A percentile compares a stretch with the other conserved stretches of the same genome.
Evolutionary conservation across 1,140 invertebrate species (phyloP).

Genomic region (Zaprionus taronus): DNA sequence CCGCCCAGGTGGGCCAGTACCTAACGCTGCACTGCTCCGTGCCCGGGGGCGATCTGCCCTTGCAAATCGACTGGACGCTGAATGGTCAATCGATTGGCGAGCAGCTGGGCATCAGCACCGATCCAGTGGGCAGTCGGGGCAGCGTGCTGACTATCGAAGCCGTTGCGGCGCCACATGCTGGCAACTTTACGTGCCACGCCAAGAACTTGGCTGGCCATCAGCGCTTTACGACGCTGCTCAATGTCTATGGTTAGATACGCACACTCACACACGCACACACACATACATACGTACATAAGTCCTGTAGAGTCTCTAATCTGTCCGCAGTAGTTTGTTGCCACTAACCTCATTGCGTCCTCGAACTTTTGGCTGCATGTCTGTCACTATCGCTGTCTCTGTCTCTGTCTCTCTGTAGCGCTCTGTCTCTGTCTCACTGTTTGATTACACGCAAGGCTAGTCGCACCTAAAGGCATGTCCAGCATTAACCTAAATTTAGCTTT

Average conservation of each 20-base stretch:
- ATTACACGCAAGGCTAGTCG: slow-evolving; percentile 37
- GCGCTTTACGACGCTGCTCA: slow-evolving; percentile 70
- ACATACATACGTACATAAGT: not conserved
- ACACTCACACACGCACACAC: slow-evolving; percentile 8
- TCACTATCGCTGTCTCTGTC: slow-evolving; percentile 28
- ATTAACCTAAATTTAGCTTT: slow-evolving; percentile 47
- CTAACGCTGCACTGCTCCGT: slow-evolving; percentile 88
- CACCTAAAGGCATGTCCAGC: slow-evolving; percentile 46
- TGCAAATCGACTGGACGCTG: slow-evolving; percentile 90
- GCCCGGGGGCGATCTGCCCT: slow-evolving; percentile 89
- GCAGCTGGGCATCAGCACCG: slow-evolving; percentile 85
- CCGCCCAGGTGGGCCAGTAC: slow-evolving; percentile 81
- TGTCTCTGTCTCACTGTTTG: slow-evolving; percentile 30
- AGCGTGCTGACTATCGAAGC: slow-evolving; percentile 88
- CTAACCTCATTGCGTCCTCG: slow-evolving; percentile 45
- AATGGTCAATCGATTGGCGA: slow-evolving; percentile 88
- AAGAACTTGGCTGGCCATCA: slow-evolving; percentile 87
- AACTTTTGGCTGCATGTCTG: slow-evolving; percentile 55
- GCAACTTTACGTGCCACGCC: slow-evolving; percentile 89
- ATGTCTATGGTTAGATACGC: slow-evolving; percentile 81
- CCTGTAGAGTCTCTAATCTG: slow-evolving; percentile 6
- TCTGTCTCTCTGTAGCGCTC: slow-evolving; percentile 27
- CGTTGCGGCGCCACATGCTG: slow-evolving; percentile 87
- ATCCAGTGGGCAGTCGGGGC: slow-evolving; percentile 87
- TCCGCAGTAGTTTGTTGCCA: slow-evolving; percentile 55